Conservation (phyloP, 2,797 vertebrate species). For the Nannoperca australis region DNA sequence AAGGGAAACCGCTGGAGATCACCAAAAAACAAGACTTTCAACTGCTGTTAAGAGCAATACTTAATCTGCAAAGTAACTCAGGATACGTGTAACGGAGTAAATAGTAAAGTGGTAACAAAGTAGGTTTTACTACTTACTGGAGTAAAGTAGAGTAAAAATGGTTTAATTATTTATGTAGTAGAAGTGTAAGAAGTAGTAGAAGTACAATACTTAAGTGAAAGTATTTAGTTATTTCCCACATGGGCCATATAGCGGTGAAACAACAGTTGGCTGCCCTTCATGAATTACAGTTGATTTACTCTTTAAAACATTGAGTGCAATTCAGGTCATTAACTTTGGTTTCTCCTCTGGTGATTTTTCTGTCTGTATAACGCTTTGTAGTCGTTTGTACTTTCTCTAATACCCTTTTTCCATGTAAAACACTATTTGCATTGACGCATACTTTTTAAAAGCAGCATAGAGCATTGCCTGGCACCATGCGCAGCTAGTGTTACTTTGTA, state of each 20-base stretch:
- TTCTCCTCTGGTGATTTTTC: conserved; percentile 23
- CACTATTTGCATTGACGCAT: conserved; percentile 36
- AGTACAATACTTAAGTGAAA: neutral
- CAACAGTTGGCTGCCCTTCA: neutral
- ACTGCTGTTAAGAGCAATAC: neutral
- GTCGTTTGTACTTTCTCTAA: conserved; percentile 52
- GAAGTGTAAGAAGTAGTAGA: neutral
- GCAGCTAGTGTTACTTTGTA: conserved; percentile 53
- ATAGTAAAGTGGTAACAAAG: neutral
- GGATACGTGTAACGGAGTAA: neutral
- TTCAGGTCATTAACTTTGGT: conserved; percentile 21
- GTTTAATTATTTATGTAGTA: neutral
- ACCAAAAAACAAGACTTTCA: neutral
- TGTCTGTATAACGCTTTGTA: conserved; percentile 50
- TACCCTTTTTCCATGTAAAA: conserved; percentile 46
- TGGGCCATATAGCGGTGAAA: conserved; percentile 1
- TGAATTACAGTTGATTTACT: conserved; percentile 56
- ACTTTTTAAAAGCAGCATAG: conserved; percentile 35
- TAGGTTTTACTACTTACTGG: neutral
- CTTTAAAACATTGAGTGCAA: conserved; percentile 31
- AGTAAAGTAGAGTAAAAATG: neutral
- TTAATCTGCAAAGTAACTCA: neutral
- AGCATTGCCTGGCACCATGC: conserved; percentile 20
- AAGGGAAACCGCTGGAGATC: neutral
- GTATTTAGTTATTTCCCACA: neutral